These are phyloP conservation scores for Toxostoma redivivum DNA, from an alignment of 2,113 vertebrate species.

Conservation along the genomic window DNA sequence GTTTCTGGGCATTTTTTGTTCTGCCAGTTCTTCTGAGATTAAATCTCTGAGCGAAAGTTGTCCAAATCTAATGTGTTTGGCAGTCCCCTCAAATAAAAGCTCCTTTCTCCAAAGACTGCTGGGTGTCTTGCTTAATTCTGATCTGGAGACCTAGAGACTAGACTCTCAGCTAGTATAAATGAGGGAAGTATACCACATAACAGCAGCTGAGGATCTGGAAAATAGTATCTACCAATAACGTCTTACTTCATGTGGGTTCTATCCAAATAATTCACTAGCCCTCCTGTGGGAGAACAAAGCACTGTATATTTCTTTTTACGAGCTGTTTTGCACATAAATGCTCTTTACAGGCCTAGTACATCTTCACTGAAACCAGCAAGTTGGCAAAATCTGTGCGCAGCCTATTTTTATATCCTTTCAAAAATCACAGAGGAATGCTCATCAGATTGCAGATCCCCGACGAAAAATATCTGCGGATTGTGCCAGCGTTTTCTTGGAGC, in stretches of 20 bases:
- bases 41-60: constrained; percentile 24
- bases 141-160: constrained; percentile 51
- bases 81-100: constrained; percentile 17
- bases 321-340: constrained; percentile 57
- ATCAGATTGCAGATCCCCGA: background rate
- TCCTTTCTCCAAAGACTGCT: background rate
- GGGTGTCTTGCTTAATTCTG: constrained; percentile 39
- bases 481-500: background rate
- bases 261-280: constrained; percentile 47
- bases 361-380: background rate
- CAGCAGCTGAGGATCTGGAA: constrained; percentile 44
- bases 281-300: constrained; percentile 62
- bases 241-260: constrained; percentile 61
- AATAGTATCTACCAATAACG: constrained; percentile 45
- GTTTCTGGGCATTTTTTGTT: constrained; percentile 15
- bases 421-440: background rate
- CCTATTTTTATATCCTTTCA: constrained; percentile 25
- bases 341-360: constrained; percentile 18
- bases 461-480: background rate
- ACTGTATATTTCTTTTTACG: constrained; percentile 42
- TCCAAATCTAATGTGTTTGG: constrained; percentile 9
- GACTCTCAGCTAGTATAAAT: constrained; percentile 9
- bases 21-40: constrained; percentile 8
- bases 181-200: constrained; percentile 26
- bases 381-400: background rate